A percentile compares a stretch with the other conserved stretches of the same genome.
Evolutionary conservation across 2,888 invertebrate genomes (phyloP).

Genomic region (Melanargia galathea): DNA sequence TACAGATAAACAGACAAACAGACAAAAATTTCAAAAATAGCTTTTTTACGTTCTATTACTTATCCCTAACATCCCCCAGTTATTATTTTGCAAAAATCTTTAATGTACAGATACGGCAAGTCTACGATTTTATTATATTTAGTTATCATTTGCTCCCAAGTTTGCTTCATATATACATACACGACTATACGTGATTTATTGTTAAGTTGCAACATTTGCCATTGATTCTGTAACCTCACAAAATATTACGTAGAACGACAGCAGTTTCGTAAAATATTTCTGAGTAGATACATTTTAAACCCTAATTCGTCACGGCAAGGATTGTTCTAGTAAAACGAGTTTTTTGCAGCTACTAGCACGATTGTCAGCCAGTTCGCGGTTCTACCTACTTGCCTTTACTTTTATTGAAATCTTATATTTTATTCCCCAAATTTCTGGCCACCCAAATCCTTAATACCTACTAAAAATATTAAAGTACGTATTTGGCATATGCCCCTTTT

Average conservation of each 20-base stretch:
- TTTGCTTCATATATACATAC: too few relatives aligned
- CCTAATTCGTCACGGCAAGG: not conserved
- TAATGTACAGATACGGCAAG: too few relatives aligned
- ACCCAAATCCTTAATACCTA: not conserved
- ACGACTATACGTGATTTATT: not conserved
- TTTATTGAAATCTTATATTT: not conserved
- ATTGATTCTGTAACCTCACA: constrained; percentile 26
- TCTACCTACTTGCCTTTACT: not conserved
- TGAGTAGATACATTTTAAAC: constrained; percentile 15
- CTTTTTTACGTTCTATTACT: too few relatives aligned
- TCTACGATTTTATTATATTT: too few relatives aligned
- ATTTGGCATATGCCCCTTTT: not conserved
- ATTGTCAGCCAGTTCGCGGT: not conserved
- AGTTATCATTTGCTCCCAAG: not conserved
- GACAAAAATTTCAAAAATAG: too few relatives aligned
- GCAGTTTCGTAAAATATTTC: constrained; percentile 26
- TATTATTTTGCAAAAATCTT: too few relatives aligned
- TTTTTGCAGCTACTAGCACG: not conserved
- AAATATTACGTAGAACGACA: constrained; percentile 9
- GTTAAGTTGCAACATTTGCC: constrained; percentile 15
- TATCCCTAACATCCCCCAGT: too few relatives aligned
- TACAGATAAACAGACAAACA: too few relatives aligned
- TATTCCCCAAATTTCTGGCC: not conserved
- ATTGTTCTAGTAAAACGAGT: constrained; percentile 4
- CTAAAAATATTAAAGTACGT: not conserved